Base-by-base conservation (phyloP, 2,888 invertebrate genomes). In the Metellina segmentata region DNA sequence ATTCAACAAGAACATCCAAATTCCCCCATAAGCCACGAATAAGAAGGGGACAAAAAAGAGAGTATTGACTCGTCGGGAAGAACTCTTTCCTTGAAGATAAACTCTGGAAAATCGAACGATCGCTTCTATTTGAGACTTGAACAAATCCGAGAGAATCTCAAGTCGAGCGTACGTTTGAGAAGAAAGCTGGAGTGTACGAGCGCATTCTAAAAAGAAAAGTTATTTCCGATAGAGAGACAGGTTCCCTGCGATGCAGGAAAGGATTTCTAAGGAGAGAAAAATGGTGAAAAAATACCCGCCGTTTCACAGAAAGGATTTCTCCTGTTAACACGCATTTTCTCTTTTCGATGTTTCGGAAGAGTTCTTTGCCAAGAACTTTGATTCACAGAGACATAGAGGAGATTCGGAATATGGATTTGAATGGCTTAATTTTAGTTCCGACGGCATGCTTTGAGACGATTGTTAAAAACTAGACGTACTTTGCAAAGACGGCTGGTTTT, bases 21-120 rank as follows among this genome's bases (percentile, higher is more conserved):
- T 61, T 61, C 61, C 13, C 61, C 16, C 61, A 11, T 61, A 61
- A 61, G 61, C 61, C 61, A 61, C 61, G 34, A 34, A 34, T 34
- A 34, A 34, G 34, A 34, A 34, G 34, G 34, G 4, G 4, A 34
- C 1, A 34, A 34, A 34, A 34, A 34, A 34, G 34, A 7, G 61
- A 16, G 61, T 61, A 61, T 16, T 16, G 16, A 61, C 11, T 61
- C 61, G 9, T 61, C 61, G 16, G 61, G 13, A 16, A 61, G 11
- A 16, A 16, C 11, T 69, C 69, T n/a, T 69, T 11, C 16, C 8
- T 72, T 9, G 7, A 52, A 82, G 51, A 72, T 19, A 9, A 49
- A 72, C 51, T 82, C 71, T 72, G 51, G 72, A 72, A 61, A 82
- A 82, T 72, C 72, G 82, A 52, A 82, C n/a, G 71, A 20, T 52